Evolutionary conservation across 2,888 invertebrate species (phyloP).

Genomic region (Hipparchia sbordonii): DNA sequence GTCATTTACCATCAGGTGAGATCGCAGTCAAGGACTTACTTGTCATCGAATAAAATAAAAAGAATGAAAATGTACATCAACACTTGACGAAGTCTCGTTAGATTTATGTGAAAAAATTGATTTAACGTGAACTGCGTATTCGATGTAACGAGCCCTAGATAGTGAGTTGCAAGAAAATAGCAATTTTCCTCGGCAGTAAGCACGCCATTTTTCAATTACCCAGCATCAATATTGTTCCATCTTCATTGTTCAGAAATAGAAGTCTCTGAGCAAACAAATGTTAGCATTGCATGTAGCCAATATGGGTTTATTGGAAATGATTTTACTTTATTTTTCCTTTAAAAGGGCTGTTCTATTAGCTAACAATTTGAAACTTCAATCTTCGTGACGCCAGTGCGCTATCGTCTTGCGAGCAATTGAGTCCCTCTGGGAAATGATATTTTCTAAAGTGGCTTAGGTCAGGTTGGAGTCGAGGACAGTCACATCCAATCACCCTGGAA

Average conservation of each 20-base stretch:
- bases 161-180: constrained; percentile 71
- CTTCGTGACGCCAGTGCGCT: neutral
- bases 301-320: constrained; percentile 20
- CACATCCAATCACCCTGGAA: too few species aligned
- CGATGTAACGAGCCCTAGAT: constrained; percentile 39
- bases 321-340: constrained; percentile 14
- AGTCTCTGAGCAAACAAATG: constrained; percentile 26
- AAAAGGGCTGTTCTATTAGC: neutral
- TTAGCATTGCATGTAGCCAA: constrained; percentile 25
- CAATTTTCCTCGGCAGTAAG: constrained; percentile 70
- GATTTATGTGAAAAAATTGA: neutral
- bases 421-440: neutral
- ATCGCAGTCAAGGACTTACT: too few species aligned
- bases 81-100: neutral
- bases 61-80: too few species aligned
- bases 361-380: constrained; percentile 1
- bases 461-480: too few species aligned
- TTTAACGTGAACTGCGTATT: constrained; percentile 30
- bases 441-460: neutral
- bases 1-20: too few species aligned
- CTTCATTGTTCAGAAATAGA: constrained; percentile 69
- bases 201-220: constrained; percentile 81
- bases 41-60: too few species aligned
- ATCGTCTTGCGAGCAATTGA: neutral
- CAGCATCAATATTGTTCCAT: constrained; percentile 80